phyloP scores from a whole-genome alignment of 2,888 invertebrate species.

The Nudaria mundana region DNA sequence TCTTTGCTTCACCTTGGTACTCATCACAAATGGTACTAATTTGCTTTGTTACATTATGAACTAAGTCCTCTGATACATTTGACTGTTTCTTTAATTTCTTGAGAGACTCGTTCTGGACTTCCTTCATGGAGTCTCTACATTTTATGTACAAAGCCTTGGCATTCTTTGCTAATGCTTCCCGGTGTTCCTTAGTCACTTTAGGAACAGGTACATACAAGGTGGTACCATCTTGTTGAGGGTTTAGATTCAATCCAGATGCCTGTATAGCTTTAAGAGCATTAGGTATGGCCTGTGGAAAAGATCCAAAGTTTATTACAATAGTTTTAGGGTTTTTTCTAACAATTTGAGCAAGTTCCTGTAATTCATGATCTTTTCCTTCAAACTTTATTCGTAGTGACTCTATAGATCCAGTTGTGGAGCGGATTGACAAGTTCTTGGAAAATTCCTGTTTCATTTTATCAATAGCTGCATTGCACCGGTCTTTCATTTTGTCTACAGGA shows the following conservation, averaged over 20 bases:
- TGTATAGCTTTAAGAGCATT: conserved; percentile 87
- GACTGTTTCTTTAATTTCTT: conserved; percentile 87
- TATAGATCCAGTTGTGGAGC: conserved; percentile 90
- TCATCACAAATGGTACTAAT: conserved; percentile 85
- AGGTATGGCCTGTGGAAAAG: conserved; percentile 93
- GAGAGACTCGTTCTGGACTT: conserved; percentile 86
- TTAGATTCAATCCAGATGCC: conserved; percentile 93
- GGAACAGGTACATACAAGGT: conserved; percentile 93
- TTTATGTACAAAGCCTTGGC: conserved; percentile 91
- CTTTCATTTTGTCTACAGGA: conserved; percentile 84
- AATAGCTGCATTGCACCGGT: conserved; percentile 84
- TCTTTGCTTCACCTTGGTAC: conserved; percentile 75
- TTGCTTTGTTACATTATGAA: conserved; percentile 85
- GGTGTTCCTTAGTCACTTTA: conserved; percentile 95
- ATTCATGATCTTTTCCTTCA: conserved; percentile 89
- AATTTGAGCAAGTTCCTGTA: conserved; percentile 95
- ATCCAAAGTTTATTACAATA: conserved; percentile 90
- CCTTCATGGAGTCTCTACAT: conserved; percentile 88
- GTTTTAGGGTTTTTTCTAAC: conserved; percentile 93
- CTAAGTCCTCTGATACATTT: conserved; percentile 86
- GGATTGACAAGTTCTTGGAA: conserved; percentile 88
- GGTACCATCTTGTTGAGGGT: conserved; percentile 97
- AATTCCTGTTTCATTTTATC: conserved; percentile 90
- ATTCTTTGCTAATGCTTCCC: conserved; percentile 93
- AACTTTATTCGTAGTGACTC: conserved; percentile 88